Percentiles rank a stretch among this genome's conserved stretches.
Evolutionary conservation across 2,797 vertebrate species (phyloP).

Genomic region (Spheniscus humboldti): DNA sequence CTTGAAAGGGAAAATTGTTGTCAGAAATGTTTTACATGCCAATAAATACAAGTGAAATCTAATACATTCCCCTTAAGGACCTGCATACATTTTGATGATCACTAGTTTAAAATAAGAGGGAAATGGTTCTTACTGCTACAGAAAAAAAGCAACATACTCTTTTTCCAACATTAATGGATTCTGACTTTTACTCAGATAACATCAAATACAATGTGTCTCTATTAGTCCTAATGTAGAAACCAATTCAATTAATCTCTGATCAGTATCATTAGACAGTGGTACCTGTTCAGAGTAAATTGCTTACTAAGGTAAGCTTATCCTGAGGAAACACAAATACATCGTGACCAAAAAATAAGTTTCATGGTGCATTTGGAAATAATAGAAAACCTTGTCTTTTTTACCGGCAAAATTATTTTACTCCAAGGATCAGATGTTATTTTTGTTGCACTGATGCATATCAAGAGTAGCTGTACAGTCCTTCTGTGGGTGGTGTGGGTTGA

Average conservation of each 20-base stretch:
- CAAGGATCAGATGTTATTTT: background rate
- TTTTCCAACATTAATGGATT: background rate
- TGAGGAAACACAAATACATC: background rate
- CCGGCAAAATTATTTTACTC: background rate
- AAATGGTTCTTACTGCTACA: background rate
- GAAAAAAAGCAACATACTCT: background rate
- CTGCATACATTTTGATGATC: background rate
- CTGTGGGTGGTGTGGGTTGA: background rate
- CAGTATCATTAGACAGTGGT: background rate
- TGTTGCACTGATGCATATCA: background rate
- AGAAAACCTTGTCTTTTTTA: background rate
- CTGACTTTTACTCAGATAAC: background rate
- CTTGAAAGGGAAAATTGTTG: constrained; percentile 79
- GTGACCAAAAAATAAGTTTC: background rate
- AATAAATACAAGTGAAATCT: constrained; percentile 17
- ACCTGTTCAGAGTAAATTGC: background rate
- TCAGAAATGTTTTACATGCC: constrained; percentile 44
- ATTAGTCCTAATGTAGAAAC: background rate
- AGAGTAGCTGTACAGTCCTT: background rate
- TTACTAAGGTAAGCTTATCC: background rate
- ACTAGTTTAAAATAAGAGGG: background rate
- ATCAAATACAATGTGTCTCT: background rate
- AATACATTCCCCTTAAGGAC: background rate
- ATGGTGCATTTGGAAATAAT: background rate
- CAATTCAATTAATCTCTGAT: background rate